Percentiles rank a stretch among this genome's conserved stretches.
Conservation (phyloP, 2,888 invertebrate genomes). For the Himalopsyche kuldschensis region DNA sequence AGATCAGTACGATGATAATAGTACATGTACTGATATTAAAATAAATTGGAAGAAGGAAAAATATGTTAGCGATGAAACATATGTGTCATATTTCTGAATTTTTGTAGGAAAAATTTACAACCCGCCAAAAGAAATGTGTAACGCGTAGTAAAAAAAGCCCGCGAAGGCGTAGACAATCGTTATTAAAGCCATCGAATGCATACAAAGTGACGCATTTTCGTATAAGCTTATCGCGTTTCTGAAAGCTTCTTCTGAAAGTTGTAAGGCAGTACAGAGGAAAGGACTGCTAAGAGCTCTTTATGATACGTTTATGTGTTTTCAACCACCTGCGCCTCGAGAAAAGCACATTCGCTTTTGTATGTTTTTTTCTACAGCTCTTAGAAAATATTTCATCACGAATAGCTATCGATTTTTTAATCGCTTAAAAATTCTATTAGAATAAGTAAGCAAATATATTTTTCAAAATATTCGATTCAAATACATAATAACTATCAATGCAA, state of each 20-base stretch:
- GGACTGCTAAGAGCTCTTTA: constrained; percentile 33
- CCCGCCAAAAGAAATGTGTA: not conserved
- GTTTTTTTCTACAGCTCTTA: not conserved
- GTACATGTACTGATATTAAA: not conserved
- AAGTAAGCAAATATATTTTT: too few species aligned
- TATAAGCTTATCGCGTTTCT: constrained; percentile 9
- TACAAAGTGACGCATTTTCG: constrained; percentile 37
- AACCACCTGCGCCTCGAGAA: constrained; percentile 25
- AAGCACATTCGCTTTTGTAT: not conserved
- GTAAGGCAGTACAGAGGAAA: not conserved
- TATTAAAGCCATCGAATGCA: constrained; percentile 36
- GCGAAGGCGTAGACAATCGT: constrained; percentile 31
- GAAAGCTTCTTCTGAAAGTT: not conserved
- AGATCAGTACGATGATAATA: too few species aligned
- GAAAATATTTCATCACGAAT: not conserved
- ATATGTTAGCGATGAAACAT: not conserved
- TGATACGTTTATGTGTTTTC: constrained; percentile 34
- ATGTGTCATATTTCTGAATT: not conserved
- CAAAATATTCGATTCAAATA: too few species aligned
- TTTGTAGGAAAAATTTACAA: not conserved
- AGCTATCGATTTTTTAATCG: not conserved
- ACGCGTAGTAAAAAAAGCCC: not conserved
- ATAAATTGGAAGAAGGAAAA: not conserved
- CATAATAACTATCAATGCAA: too few species aligned
- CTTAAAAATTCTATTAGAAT: too few species aligned